A percentile compares a stretch with the other conserved stretches of the same genome.
phyloP scores from a whole-genome alignment of 2,113 vertebrate species.

The Harpagus bidentatus region DNA sequence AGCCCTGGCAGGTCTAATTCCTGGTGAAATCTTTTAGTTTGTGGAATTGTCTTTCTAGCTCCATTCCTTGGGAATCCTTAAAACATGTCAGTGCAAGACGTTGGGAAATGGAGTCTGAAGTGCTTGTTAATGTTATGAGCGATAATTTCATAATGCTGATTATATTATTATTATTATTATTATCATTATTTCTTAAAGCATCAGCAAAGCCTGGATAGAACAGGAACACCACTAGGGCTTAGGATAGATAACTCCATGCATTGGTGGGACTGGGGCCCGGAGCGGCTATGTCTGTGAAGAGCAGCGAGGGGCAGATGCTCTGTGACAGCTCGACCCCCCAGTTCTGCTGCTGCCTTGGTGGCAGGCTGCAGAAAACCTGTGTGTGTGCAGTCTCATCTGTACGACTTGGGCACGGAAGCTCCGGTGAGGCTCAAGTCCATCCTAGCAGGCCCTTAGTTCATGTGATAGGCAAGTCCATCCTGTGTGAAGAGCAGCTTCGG shows the following conservation, averaged over 20 bases:
- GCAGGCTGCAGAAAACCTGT: not conserved
- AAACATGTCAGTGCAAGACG: not conserved
- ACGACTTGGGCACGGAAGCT: not conserved
- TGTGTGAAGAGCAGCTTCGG: not conserved
- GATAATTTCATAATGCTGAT: not conserved
- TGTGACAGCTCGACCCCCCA: not conserved
- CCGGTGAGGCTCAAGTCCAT: not conserved
- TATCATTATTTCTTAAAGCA: not conserved
- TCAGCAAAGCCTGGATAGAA: not conserved
- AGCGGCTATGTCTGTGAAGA: not conserved
- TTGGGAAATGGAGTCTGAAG: not conserved
- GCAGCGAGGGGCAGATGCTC: not conserved
- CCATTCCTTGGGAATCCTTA: not conserved
- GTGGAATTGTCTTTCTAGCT: not conserved
- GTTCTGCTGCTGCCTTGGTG: not conserved
- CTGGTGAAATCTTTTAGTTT: not conserved
- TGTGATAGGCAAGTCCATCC: not conserved
- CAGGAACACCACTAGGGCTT: not conserved
- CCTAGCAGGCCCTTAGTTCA: not conserved
- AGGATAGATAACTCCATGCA: not conserved
- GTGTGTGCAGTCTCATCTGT: not conserved
- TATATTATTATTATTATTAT: not conserved
- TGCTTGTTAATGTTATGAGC: not conserved
- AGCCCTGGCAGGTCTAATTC: not conserved
- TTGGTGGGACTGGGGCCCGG: not conserved